phyloP scores from a whole-genome alignment of 2,113 vertebrate species.

The Himantopus leucocephalus region DNA sequence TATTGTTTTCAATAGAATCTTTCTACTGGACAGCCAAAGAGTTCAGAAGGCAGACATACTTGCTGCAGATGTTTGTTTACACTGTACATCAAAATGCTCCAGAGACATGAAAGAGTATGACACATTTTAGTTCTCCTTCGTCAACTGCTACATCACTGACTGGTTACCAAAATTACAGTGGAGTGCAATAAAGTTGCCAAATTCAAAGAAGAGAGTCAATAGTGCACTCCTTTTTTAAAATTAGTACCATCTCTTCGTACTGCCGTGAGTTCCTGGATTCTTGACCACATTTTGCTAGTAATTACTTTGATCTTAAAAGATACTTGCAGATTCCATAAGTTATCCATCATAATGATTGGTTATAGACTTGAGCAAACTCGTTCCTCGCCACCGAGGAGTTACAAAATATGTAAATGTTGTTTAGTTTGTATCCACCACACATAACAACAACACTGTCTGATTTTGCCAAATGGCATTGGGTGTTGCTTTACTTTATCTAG shows the following conservation, averaged over 20 bases:
- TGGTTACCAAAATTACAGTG: background rate
- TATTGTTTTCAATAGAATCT: background rate
- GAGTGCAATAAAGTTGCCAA: background rate
- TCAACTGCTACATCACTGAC: background rate
- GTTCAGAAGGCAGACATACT: background rate
- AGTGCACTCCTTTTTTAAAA: background rate
- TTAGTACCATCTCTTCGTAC: background rate
- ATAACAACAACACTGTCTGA: background rate
- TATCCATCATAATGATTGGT: conserved; percentile 10
- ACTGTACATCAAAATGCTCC: background rate
- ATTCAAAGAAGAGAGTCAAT: background rate
- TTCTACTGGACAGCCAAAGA: background rate
- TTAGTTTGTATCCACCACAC: background rate
- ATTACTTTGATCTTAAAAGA: background rate
- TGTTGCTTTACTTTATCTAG: conserved; percentile 10
- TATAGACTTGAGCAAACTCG: background rate
- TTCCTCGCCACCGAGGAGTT: background rate
- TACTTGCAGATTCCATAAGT: background rate
- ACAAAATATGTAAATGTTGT: conserved; percentile 10
- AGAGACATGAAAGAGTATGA: background rate
- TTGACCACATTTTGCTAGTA: background rate
- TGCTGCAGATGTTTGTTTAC: conserved; percentile 3
- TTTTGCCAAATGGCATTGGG: background rate
- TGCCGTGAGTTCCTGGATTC: background rate
- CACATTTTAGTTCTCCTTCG: background rate